Conservation (phyloP, 1,140 invertebrate genomes). For the Drosophila miranda region DNA sequence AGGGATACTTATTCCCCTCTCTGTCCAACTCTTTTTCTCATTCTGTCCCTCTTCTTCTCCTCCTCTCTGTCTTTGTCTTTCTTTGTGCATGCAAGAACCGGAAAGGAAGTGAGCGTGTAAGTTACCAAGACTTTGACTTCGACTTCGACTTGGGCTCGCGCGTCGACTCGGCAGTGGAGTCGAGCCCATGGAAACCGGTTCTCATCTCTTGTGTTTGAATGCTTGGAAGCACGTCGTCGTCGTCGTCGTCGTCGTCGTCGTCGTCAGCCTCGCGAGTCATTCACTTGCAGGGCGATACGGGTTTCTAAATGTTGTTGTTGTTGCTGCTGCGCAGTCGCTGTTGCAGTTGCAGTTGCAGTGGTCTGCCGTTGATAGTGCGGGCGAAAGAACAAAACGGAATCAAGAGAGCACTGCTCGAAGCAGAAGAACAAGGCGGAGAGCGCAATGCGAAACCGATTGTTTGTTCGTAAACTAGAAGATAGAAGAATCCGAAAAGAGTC, state of each 20-base stretch:
- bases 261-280: slow-evolving; percentile 56
- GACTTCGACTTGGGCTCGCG: slow-evolving; percentile 12
- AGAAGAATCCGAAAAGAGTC: slow-evolving; percentile 39
- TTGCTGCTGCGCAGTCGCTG: slow-evolving; percentile 16
- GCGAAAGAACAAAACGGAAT: slow-evolving; percentile 55
- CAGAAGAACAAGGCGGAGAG: slow-evolving; percentile 53
- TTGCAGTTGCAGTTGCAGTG: slow-evolving; percentile 29
- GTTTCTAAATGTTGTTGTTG: slow-evolving; percentile 38
- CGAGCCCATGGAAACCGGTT: slow-evolving; percentile 48
- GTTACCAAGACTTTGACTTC: slow-evolving; percentile 75
- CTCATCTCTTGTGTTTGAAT: slow-evolving; percentile 18
- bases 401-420: slow-evolving; percentile 8
- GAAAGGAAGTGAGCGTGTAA: slow-evolving; percentile 78
- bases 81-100: slow-evolving; percentile 62
- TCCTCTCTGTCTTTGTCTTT: slow-evolving; percentile 1
- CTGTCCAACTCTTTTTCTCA: neutral
- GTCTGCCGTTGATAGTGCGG: slow-evolving; percentile 53
- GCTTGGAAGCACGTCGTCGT: slow-evolving; percentile 68
- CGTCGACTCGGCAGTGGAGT: neutral
- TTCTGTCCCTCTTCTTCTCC: neutral
- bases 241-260: slow-evolving; percentile 41
- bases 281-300: slow-evolving; percentile 73
- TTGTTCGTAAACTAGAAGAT: slow-evolving; percentile 29
- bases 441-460: slow-evolving; percentile 60
- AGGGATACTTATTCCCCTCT: neutral